Conservation (phyloP, 2,888 invertebrate species). For the Drosophila tripunctata region DNA sequence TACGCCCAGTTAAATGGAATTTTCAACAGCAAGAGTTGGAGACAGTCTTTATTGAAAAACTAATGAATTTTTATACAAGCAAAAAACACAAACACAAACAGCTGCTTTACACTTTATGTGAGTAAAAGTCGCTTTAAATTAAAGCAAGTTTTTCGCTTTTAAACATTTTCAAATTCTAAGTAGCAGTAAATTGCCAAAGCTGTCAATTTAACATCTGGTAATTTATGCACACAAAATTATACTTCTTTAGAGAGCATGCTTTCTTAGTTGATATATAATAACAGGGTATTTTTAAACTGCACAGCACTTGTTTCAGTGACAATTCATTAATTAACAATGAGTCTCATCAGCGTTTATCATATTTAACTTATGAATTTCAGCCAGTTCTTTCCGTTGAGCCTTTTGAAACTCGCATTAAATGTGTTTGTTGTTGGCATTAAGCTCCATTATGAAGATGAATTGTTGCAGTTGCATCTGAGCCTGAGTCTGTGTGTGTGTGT, state of each 20-base stretch:
- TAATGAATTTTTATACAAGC: background rate
- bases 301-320: background rate
- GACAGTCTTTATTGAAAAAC: background rate
- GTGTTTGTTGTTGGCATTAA: conserved; percentile 51
- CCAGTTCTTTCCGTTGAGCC: conserved; percentile 9
- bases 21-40: background rate
- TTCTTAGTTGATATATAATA: no score
- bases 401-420: conserved; percentile 32
- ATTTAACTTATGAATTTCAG: conserved; percentile 6
- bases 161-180: no score
- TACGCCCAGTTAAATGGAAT: background rate
- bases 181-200: no score
- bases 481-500: conserved; percentile 7
- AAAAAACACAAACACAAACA: no score
- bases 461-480: conserved; percentile 29
- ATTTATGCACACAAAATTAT: no score
- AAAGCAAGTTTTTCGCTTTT: no score
- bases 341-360: conserved; percentile 4
- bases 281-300: background rate
- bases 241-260: no score
- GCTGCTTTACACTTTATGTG: no score
- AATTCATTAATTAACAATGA: conserved; percentile 30
- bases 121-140: no score
- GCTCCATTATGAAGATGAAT: conserved; percentile 63
- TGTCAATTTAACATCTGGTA: no score